Conservation (phyloP, 64 coral and sea anemone species). For the Actinia tenebrosa region DNA sequence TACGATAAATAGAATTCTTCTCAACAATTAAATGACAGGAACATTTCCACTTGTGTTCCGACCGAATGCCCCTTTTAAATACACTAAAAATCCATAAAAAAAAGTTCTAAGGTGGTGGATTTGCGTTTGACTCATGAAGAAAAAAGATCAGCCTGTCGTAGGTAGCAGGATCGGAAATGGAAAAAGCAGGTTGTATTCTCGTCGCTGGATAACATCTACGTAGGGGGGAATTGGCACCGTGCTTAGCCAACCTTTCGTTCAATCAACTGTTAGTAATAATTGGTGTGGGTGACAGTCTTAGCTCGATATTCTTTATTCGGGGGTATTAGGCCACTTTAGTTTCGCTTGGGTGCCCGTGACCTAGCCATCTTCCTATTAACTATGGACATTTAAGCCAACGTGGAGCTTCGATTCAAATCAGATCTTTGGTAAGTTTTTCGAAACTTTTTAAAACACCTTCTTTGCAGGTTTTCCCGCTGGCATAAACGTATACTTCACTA, state of each 20-base stretch:
- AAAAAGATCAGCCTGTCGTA: neutral
- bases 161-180: neutral
- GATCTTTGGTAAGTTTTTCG: neutral
- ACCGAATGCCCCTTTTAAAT: neutral
- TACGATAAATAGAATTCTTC: neutral
- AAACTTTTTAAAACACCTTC: neutral
- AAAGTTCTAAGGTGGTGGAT: too few species aligned
- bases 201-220: slow-evolving; percentile 5
- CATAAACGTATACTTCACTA: too few species aligned
- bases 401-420: neutral
- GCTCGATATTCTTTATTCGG: neutral
- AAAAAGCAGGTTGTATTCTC: neutral
- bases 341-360: neutral
- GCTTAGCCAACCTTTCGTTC: neutral
- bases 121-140: too few species aligned
- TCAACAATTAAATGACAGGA: neutral
- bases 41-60: neutral
- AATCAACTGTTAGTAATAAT: slow-evolving; percentile 4
- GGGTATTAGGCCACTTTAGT: slow-evolving; percentile 2
- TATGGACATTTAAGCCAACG: neutral
- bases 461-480: too few species aligned
- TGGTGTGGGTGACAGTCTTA: neutral
- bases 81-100: too few species aligned
- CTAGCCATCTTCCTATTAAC: neutral
- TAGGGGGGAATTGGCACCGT: neutral